Percentiles rank a stretch among this genome's conserved stretches.
These are phyloP conservation scores for Pseudorasbora parva DNA, from an alignment of 2,113 vertebrate genomes.

Conservation along the genomic window DNA sequence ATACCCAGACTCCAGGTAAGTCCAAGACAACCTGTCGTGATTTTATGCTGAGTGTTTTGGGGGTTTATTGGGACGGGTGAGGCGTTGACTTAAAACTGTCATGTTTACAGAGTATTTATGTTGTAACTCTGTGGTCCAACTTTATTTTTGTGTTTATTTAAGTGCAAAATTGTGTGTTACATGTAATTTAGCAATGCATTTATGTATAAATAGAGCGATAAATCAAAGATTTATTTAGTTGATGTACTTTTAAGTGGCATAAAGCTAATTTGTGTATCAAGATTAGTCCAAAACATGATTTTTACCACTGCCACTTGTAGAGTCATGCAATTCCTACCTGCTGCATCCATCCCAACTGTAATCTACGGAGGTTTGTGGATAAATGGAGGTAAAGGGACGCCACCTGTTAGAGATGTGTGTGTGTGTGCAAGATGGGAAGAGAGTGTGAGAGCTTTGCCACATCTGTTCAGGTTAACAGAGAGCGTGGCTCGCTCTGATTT, in stretches of 20 bases:
- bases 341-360: conserved; percentile 40
- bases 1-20: conserved; percentile 98
- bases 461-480: conserved; percentile 57
- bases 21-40: conserved; percentile 57
- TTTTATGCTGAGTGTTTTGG: neutral
- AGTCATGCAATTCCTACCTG: conserved; percentile 48
- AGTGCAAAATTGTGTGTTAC: neutral
- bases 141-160: neutral
- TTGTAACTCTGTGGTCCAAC: neutral
- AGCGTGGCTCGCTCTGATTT: conserved; percentile 59
- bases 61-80: neutral
- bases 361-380: conserved; percentile 45
- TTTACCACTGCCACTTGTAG: conserved; percentile 46
- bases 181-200: neutral
- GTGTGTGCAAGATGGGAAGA: conserved; percentile 7
- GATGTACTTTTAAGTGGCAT: neutral
- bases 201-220: neutral
- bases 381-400: conserved; percentile 42
- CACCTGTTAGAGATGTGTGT: conserved; percentile 54
- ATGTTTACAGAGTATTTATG: neutral
- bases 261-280: neutral
- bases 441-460: conserved; percentile 49
- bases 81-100: neutral
- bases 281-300: too few relatives aligned
- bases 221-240: neutral